phyloP scores from a whole-genome alignment of 2,113 vertebrate species.

The Barbus barbus region DNA sequence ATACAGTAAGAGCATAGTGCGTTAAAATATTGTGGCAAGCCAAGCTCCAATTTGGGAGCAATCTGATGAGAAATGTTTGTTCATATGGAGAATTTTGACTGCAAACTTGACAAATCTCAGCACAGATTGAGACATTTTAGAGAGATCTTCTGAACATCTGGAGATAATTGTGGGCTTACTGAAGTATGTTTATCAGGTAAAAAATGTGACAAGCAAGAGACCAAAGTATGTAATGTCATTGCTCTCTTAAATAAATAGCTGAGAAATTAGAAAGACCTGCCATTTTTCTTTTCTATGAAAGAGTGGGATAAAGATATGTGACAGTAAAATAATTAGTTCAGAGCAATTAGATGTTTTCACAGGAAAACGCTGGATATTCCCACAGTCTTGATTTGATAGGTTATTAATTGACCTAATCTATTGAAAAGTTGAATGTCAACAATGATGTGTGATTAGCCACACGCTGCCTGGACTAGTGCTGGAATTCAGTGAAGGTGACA shows the following conservation, averaged over 20 bases:
- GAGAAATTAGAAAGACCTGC: background rate
- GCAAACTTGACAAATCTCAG: background rate
- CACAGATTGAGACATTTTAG: background rate
- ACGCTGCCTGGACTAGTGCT: background rate
- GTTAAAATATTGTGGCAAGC: background rate
- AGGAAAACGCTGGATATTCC: background rate
- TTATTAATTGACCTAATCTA: constrained; percentile 8
- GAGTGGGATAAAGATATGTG: background rate
- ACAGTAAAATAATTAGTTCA: background rate
- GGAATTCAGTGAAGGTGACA: constrained; percentile 1
- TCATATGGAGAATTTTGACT: background rate
- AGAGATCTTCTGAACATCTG: background rate
- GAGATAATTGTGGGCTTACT: background rate
- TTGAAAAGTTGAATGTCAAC: background rate
- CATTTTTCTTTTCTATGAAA: background rate
- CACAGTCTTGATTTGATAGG: background rate
- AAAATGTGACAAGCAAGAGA: background rate
- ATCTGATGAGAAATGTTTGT: background rate
- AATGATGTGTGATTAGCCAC: background rate
- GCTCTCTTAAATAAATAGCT: background rate
- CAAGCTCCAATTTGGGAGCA: background rate
- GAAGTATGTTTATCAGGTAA: background rate
- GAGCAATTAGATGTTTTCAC: background rate
- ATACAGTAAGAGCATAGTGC: background rate
- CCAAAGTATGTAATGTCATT: background rate